A percentile compares a stretch with the other conserved stretches of the same genome.
These are phyloP conservation scores for Spilogale gracilis DNA, from an alignment of 2,113 vertebrate genomes.

Conservation along the genomic window DNA sequence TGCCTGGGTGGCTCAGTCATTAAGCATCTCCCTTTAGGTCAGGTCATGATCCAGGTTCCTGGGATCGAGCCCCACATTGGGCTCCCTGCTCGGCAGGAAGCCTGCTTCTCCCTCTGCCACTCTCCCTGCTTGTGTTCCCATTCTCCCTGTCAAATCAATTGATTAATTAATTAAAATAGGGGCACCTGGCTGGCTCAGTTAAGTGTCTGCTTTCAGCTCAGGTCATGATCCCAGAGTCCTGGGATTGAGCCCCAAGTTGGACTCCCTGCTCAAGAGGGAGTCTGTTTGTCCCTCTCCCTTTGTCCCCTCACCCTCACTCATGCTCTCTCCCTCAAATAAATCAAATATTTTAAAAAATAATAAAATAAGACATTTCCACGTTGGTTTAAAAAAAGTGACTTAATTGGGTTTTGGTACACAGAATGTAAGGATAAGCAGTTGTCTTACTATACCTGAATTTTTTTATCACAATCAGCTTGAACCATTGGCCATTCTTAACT, in stretches of 20 bases:
- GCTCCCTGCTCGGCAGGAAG: too few relatives aligned
- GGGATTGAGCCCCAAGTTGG: neutral
- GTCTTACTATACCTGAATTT: neutral
- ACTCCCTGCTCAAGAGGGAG: neutral
- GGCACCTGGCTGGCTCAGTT: neutral
- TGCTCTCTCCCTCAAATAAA: neutral
- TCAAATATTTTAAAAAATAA: neutral
- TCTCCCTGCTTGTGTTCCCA: too few relatives aligned
- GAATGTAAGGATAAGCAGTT: neutral
- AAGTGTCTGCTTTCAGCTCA: neutral
- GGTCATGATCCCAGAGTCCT: neutral
- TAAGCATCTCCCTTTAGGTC: too few relatives aligned
- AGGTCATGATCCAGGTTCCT: too few relatives aligned
- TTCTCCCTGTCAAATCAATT: too few relatives aligned
- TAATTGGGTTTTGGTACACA: neutral
- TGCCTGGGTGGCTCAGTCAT: too few relatives aligned
- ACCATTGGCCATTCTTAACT: neutral
- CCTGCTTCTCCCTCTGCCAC: too few relatives aligned
- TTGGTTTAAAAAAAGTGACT: neutral
- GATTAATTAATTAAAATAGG: neutral
- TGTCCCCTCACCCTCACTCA: neutral
- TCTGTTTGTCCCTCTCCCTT: neutral
- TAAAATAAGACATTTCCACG: neutral
- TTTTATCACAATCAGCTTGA: slow-evolving; percentile 14
- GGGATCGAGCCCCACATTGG: too few relatives aligned